Base-by-base conservation (phyloP, 1,140 invertebrate genomes). In the Spodoptera frugiperda region DNA sequence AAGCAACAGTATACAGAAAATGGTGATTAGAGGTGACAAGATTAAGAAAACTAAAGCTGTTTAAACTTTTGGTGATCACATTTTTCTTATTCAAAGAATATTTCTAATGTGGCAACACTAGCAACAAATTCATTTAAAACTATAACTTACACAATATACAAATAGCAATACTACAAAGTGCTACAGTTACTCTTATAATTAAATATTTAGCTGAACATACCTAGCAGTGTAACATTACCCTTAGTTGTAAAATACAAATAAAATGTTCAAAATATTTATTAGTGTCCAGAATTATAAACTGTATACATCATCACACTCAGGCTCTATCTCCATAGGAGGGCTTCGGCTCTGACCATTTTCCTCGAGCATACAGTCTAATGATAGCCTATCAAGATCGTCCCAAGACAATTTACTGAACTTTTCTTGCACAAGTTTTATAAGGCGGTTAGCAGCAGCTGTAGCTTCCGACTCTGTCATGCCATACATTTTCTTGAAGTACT, bases 341-440 rank as follows among this genome's bases (percentile, higher is more conserved):
- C 57, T 67, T 25, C 19, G 61, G 8, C 51, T 80, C 33, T 83
- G 53, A 1, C 87, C 84, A n/a, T 54, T 77, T 65, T 89, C 85
- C 54, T 87, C 82, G 46, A 85, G 17, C 39, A 92, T 63, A 51
- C 85, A 89, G 65, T 89, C 86, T 21, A 77, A 53, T 30, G 81
- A 81, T 21, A 93, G 73, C 61, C 85, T 84, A 12, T 94, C 90
- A 76, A 94, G 84, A 77, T 94, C 92, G 82, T 94, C 91, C 91
- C 87, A 93, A 44, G 93, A 94, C 63, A 93, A 78, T 78, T 88
- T 88, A 39, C 87, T 80, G 70, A 93, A 88, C 68, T 93, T 92
- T n/a, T 90, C 86, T 75, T 91, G 81, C 48, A 91, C 77, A 68
- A 89, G 61, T 77, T 78, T 84, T 17, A 91, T 8, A 17, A 92